A percentile compares a stretch with the other conserved stretches of the same genome.
Conservation (phyloP, 2,888 invertebrate species). For the Flabesymbios commensalis region DNA sequence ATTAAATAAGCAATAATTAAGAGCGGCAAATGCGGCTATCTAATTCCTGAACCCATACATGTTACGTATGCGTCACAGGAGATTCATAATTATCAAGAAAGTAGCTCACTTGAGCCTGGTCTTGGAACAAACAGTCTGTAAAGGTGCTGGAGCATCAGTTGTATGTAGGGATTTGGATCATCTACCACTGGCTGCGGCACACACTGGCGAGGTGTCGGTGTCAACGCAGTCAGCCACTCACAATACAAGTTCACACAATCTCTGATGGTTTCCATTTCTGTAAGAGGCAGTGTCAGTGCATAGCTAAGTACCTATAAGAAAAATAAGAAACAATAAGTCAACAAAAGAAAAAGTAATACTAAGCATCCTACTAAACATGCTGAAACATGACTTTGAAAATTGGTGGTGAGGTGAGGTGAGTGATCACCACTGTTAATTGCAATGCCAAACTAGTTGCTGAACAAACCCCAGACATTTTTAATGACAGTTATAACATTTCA, state of each 20-base stretch:
- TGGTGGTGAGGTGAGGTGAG: neutral
- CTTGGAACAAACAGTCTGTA: constrained; percentile 93
- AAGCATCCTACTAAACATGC: too few species aligned
- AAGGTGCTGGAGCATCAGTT: constrained; percentile 88
- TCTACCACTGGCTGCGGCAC: constrained; percentile 87
- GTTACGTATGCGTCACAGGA: too few species aligned
- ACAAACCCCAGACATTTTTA: too few species aligned
- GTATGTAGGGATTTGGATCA: constrained; percentile 86
- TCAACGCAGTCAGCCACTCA: constrained; percentile 90
- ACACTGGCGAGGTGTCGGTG: constrained; percentile 75
- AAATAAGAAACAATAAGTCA: neutral
- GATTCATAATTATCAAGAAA: too few species aligned
- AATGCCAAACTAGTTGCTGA: too few species aligned
- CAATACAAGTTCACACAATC: constrained; percentile 97
- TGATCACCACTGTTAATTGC: neutral
- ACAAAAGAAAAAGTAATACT: too few species aligned
- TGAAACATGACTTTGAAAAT: neutral
- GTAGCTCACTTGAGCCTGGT: constrained; percentile 81
- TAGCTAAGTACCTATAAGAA: constrained; percentile 80
- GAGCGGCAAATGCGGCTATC: too few species aligned
- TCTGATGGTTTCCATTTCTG: constrained; percentile 90
- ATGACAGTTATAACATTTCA: too few species aligned
- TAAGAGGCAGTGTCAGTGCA: constrained; percentile 84
- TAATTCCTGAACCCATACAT: too few species aligned
- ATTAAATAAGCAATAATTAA: too few species aligned